Conservation (phyloP, 2,888 invertebrate genomes). For the Nysson spinosus region DNA sequence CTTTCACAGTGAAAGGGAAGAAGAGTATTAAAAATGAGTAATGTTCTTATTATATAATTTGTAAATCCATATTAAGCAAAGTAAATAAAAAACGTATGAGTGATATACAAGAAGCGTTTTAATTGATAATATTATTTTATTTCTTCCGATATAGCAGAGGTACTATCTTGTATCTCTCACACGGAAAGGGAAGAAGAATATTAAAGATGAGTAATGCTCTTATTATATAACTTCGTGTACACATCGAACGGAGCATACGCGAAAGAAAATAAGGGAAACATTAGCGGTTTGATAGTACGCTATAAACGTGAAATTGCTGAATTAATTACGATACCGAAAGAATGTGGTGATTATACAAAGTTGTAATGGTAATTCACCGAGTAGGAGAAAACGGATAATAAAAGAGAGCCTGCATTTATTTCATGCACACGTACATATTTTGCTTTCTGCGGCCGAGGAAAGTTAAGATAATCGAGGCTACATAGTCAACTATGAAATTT, state of each 20-base stretch:
- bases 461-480: constrained; percentile 11
- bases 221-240: constrained; percentile 47
- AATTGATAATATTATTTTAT: too few species aligned
- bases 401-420: constrained; percentile 10
- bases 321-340: constrained; percentile 15
- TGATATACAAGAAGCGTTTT: too few species aligned
- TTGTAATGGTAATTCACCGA: constrained; percentile 19
- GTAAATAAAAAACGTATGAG: background rate
- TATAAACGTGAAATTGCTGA: constrained; percentile 5
- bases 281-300: constrained; percentile 6
- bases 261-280: constrained; percentile 17
- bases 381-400: constrained; percentile 24
- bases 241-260: constrained; percentile 32
- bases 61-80: background rate
- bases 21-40: too few species aligned
- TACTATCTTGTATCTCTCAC: background rate
- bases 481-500: too few species aligned
- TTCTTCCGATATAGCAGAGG: too few species aligned
- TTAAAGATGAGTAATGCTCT: background rate
- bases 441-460: constrained; percentile 12
- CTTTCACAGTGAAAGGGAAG: too few species aligned
- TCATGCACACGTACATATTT: constrained; percentile 12
- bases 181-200: constrained; percentile 2
- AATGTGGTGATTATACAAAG: constrained; percentile 23
- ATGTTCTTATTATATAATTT: background rate